Conservation (phyloP, 2,113 vertebrate genomes). For the Zingel zingel region DNA sequence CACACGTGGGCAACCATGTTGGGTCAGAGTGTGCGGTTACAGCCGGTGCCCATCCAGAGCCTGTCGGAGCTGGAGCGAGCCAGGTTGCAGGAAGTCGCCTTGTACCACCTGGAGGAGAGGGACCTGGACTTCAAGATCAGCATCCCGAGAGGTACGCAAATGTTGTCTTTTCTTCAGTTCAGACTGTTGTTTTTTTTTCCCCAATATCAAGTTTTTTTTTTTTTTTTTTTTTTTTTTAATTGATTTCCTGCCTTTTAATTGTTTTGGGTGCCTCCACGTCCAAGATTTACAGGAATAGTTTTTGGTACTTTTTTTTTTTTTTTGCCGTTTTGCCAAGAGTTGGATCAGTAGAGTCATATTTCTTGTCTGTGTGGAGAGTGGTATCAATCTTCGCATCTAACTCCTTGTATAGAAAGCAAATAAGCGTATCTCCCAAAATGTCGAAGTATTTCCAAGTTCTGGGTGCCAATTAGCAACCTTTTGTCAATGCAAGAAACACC, state of each 20-base stretch:
- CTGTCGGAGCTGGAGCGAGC: slow-evolving; percentile 87
- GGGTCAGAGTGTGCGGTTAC: slow-evolving; percentile 84
- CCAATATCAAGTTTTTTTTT: neutral
- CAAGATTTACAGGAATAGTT: no score
- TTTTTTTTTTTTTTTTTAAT: neutral
- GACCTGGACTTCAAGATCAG: slow-evolving; percentile 84
- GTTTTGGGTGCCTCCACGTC: neutral
- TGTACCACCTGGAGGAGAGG: slow-evolving; percentile 84
- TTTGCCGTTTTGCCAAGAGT: no score
- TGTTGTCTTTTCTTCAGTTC: neutral
- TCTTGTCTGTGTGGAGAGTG: no score
- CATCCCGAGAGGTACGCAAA: slow-evolving; percentile 82
- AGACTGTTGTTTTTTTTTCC: no score
- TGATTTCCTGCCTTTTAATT: no score
- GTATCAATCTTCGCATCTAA: no score
- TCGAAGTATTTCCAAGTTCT: no score
- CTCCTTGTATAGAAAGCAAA: no score
- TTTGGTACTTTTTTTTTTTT: no score
- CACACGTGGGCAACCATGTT: slow-evolving; percentile 85
- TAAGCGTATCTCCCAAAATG: no score
- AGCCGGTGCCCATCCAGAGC: slow-evolving; percentile 84
- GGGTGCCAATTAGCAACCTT: neutral
- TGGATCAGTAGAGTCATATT: no score
- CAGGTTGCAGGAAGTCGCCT: slow-evolving; percentile 83
- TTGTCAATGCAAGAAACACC: neutral